Base-by-base conservation (phyloP, 2,888 invertebrate species). In the Sisyra nigra region DNA sequence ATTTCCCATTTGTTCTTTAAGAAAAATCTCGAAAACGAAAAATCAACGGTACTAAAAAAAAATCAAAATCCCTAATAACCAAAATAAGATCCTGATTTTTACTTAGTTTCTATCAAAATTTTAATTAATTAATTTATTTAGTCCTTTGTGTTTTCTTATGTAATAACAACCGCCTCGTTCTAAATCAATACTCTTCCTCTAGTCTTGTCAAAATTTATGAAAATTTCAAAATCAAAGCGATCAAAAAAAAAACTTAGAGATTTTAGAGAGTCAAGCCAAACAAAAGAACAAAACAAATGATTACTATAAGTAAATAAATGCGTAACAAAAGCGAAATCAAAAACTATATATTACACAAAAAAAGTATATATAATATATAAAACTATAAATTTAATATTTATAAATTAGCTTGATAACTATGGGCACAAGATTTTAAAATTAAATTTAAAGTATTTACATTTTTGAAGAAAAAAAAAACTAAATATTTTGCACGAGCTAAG, bases 391-490 rank as follows among this genome's bases (percentile, higher is more conserved):
- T 24, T 24, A 24, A 24, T 24, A 55, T 57, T 55, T 55, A 55
- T 55, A 54, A 56, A 50, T 60, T 64, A 64, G 63, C 62, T 63
- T 63, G 43, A 59, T 46, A 62, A 62, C 62, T 63, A 62, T 62
- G 63, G 63, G 63, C 63, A 64, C 63, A 64, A 55, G 60, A 58
- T 60, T 24, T 24, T 24, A 24, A 24, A 24, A 24, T 24, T 24
- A 24, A 24, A 24, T 24, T 24, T 24, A 24, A 24, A 24, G 24
- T 24, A 24, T 24, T 24, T 24, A 24, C 24, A 24, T 24, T 24
- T 24, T 24, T 24, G 24, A 24, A 7, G 7, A 24, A 24, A 24
- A 24, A 24, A 24, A 24, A 24, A 24, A 3, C 3, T 24, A 24
- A 24, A 24, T 24, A 24, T 24, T 24, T 24, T 24, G 24, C 24